Evolutionary conservation across 2,797 vertebrate genomes (phyloP).

Genomic region (Sebastes alutus): DNA sequence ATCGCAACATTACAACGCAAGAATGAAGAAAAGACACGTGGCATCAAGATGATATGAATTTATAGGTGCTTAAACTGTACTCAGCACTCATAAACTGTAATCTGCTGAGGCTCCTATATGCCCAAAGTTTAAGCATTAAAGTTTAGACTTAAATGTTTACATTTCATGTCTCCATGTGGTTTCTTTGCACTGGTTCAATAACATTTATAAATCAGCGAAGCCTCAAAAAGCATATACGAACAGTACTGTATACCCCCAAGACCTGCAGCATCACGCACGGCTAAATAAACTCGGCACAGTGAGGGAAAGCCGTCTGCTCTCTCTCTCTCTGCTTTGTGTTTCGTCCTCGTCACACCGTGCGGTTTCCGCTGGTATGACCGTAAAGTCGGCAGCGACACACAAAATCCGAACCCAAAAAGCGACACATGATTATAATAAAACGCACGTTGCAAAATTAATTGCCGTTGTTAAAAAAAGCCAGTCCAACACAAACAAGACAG

Average conservation of each 20-base stretch:
- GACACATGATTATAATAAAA: constrained; percentile 45
- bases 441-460: constrained; percentile 26
- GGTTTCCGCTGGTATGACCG: constrained; percentile 33
- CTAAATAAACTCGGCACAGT: not conserved
- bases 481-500: constrained; percentile 28
- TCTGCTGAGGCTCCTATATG: not conserved
- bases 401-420: not conserved
- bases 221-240: not conserved
- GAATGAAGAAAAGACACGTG: no score
- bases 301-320: not conserved
- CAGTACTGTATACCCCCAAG: not conserved
- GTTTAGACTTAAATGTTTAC: not conserved
- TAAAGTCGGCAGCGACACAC: constrained; percentile 25
- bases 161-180: not conserved
- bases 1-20: not conserved
- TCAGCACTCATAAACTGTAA: not conserved
- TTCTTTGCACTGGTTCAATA: not conserved
- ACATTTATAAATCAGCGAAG: not conserved
- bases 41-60: no score
- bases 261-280: not conserved
- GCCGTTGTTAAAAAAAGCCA: constrained; percentile 7
- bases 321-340: not conserved
- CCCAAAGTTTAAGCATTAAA: not conserved
- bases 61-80: not conserved
- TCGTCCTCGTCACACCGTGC: not conserved